Conservation (phyloP, 2,888 invertebrate genomes). For the Dasypogon diadema region DNA sequence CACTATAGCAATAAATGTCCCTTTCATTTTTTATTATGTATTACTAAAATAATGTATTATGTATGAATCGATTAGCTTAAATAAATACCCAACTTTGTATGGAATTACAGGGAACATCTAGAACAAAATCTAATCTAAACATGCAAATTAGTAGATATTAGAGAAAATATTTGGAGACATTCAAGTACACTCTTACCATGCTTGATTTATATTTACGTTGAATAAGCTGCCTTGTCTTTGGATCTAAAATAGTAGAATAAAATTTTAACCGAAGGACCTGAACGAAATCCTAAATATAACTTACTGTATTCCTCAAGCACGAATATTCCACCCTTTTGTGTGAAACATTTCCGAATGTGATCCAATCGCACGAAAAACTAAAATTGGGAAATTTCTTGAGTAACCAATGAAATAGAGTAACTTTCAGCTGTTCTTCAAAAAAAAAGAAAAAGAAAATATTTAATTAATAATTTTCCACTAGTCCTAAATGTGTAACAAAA, state of each 20-base stretch:
- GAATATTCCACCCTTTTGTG: constrained; percentile 98
- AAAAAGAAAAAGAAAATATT: no score
- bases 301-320: constrained; percentile 99
- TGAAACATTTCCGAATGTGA: constrained; percentile 99
- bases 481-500: background rate
- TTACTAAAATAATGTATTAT: no score
- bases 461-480: background rate
- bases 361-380: constrained; percentile 99
- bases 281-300: constrained; percentile 65
- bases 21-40: no score
- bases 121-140: no score
- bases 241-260: constrained; percentile 79
- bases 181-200: constrained; percentile 94
- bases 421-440: background rate
- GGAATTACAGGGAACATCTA: no score
- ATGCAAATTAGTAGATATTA: constrained; percentile 29
- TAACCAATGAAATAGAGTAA: background rate
- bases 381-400: constrained; percentile 68
- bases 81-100: no score
- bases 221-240: constrained; percentile 95
- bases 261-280: no score
- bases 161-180: constrained; percentile 49
- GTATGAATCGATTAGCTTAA: no score
- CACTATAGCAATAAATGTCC: no score
- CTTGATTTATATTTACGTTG: constrained; percentile 97